Conservation (phyloP, 2,888 invertebrate genomes). For the Caenorhabditis panamensis region DNA sequence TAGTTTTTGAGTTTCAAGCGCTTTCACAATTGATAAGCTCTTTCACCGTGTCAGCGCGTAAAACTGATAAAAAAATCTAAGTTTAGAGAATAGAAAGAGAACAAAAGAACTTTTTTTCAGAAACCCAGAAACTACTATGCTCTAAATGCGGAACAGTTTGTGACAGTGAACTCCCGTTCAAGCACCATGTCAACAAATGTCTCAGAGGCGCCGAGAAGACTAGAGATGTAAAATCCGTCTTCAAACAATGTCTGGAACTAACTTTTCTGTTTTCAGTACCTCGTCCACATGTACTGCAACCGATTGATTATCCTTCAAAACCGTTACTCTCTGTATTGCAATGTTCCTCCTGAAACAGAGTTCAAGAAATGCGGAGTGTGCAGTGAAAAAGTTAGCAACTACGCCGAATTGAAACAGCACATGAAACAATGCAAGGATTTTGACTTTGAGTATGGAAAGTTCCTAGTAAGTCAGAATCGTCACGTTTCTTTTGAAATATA, state of each 20-base stretch:
- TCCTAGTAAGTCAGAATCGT: constrained; percentile 18
- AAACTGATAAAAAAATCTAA: neutral
- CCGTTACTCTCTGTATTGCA: constrained; percentile 23
- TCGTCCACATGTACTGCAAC: constrained; percentile 30
- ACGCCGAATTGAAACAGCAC: constrained; percentile 6
- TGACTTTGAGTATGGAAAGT: neutral
- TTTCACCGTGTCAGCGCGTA: no score
- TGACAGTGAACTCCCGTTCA: constrained; percentile 8
- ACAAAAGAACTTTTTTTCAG: constrained; percentile 1
- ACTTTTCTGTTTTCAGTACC: constrained; percentile 24
- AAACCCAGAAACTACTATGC: constrained; percentile 10
- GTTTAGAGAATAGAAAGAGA: neutral
- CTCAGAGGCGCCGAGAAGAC: no score
- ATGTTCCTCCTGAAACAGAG: neutral
- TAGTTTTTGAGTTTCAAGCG: no score
- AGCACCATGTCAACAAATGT: no score
- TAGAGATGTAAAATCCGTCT: neutral
- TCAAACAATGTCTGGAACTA: neutral
- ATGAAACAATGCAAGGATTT: neutral
- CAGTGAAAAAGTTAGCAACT: neutral
- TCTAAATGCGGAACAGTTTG: constrained; percentile 13
- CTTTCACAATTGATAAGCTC: no score
- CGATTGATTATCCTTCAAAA: constrained; percentile 14
- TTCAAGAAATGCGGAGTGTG: constrained; percentile 18
- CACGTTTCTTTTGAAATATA: no score